Evolutionary conservation across 2,113 vertebrate genomes (phyloP), one percentile per base, ranked within the genome.

Genomic region (Myotis brandtii): DNA sequence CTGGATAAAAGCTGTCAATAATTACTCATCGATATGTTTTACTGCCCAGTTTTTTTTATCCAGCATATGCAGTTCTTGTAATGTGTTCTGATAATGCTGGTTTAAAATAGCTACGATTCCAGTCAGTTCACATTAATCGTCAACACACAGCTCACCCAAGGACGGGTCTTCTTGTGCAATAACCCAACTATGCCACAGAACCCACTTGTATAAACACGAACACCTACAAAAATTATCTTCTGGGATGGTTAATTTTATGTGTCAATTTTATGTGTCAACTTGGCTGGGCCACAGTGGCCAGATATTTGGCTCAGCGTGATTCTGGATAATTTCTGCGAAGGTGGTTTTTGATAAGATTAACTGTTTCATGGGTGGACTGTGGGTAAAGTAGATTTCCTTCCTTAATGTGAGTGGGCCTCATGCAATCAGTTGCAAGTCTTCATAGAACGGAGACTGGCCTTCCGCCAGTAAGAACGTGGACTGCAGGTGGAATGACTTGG

Each of bases 1-100:
- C 98, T 97, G 98, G 98, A 98, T 98, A 98, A 99, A 98, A 98
- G 98, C 98, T 97, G 98, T 99, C 99, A 98, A 99, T 99, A 99
- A 95, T 94, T 89, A 93, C 98, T 98, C 98, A 98, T 98, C 98
- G 98, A 98, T 98, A 97, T 98, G 98, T 98, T 98, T 98, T 98
- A 98, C 94, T 97, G 95, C 97, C 97, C 98, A 92, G 97, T 97
- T 50, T n/a, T 40, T 56, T 83, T 64, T 79, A 62, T 12, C 43
- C 96, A 98, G 98, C 96, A 98, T 98, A 98, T 98, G 98, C 98
- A 98, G 96, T 97, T 97, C 94, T 91, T 83, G 87, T 96, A 97
- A 97, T 96, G 98, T 98, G 98, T 98, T 98, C 98, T 98, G 98
- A 99, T 93, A 95, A 98, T 69, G 96, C 93, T 97, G 94, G 95